phyloP scores from a whole-genome alignment of 2,888 invertebrate genomes.

The Drosophila atripex region DNA sequence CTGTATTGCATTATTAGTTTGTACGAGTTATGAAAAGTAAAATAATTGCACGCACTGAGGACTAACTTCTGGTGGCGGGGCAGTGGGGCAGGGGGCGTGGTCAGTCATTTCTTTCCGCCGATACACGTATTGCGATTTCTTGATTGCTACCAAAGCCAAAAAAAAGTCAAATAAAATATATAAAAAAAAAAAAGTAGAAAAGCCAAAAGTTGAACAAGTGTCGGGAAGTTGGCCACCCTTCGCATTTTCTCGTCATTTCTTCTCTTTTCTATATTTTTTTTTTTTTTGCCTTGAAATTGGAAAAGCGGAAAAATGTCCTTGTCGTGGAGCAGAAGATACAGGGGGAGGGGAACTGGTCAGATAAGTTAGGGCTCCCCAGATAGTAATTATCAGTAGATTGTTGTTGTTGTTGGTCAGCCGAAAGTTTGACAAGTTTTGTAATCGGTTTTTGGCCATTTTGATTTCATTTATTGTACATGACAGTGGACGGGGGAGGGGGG shows the following conservation, averaged over 20 bases:
- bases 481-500: conserved; percentile 29
- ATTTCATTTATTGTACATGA: conserved; percentile 74
- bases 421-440: conserved; percentile 75
- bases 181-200: conserved; percentile 12
- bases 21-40: conserved; percentile 72
- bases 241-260: conserved; percentile 1
- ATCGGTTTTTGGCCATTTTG: conserved; percentile 74
- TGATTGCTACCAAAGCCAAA: conserved; percentile 55
- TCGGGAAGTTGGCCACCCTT: conserved; percentile 37
- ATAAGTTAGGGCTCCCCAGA: conserved; percentile 78
- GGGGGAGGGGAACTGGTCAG: not conserved
- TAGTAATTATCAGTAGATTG: conserved; percentile 79
- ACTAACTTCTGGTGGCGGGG: conserved; percentile 6
- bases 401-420: conserved; percentile 70
- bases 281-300: conserved; percentile 5
- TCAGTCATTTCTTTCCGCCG: conserved; percentile 54
- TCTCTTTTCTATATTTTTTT: not conserved
- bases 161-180: conserved; percentile 5
- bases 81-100: conserved; percentile 18
- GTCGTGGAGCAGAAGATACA: conserved; percentile 20
- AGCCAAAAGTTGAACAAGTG: conserved; percentile 48
- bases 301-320: conserved; percentile 3
- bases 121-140: conserved; percentile 57
- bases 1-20: conserved; percentile 74
- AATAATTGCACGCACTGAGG: conserved; percentile 57